Evolutionary conservation across 35 echinoderm and acorn worm species (phyloP).

Genomic region (Nesometra sesokonis): DNA sequence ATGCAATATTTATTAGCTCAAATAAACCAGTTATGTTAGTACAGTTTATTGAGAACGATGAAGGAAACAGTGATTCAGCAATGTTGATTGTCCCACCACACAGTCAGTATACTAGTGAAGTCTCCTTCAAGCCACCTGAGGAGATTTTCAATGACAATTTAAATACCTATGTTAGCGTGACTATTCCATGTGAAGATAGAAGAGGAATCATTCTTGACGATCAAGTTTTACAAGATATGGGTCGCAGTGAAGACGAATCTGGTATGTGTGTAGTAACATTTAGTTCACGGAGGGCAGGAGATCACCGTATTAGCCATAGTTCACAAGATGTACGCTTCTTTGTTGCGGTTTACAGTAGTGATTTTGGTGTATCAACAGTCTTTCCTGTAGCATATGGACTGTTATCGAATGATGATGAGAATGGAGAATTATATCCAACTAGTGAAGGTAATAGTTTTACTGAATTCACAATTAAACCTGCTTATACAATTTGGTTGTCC

Average conservation of each 20-base stretch:
- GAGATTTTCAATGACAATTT: background rate
- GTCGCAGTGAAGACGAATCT: background rate
- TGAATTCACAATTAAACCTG: too few relatives aligned
- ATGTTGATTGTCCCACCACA: background rate
- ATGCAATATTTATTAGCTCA: background rate
- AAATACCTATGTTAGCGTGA: background rate
- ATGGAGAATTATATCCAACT: background rate
- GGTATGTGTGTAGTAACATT: background rate
- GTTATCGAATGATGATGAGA: background rate
- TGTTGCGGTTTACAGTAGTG: background rate
- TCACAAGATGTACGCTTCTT: background rate
- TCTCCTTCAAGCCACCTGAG: background rate
- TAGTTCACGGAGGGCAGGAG: background rate
- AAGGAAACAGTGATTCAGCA: background rate
- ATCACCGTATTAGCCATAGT: background rate
- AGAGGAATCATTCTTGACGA: background rate
- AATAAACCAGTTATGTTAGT: background rate
- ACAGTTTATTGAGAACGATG: background rate
- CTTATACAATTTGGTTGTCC: too few relatives aligned
- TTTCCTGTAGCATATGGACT: background rate
- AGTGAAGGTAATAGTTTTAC: background rate
- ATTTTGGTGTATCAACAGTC: background rate
- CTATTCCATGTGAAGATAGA: background rate
- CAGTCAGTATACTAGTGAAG: background rate
- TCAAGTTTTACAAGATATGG: background rate